A percentile compares a stretch with the other conserved stretches of the same genome.
Conservation (phyloP, 2,888 invertebrate species). For the Vandiemenella viatica region DNA sequence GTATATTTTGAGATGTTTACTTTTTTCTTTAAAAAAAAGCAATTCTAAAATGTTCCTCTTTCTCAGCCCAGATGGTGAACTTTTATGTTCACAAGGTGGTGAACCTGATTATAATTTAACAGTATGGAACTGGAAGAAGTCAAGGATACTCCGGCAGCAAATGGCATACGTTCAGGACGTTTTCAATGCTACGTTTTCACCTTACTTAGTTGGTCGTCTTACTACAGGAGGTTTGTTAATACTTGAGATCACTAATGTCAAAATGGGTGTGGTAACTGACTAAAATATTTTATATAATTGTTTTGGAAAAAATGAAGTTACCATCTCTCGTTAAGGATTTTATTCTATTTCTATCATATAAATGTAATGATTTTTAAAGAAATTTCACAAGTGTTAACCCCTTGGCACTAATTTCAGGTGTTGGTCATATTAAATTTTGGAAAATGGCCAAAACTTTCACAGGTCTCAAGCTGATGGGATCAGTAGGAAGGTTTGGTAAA, state of each 20-base stretch:
- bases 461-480: constrained; percentile 75
- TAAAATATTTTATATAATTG: not conserved
- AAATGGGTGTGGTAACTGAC: too few species aligned
- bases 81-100: constrained; percentile 69
- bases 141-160: constrained; percentile 57
- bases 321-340: not conserved
- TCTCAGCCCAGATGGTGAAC: constrained; percentile 58
- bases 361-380: too few species aligned
- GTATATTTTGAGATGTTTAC: too few species aligned
- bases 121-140: constrained; percentile 74
- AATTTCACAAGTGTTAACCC: too few species aligned
- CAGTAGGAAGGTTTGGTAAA: constrained; percentile 79
- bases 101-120: constrained; percentile 78
- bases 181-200: constrained; percentile 64
- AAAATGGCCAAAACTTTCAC: constrained; percentile 85
- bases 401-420: constrained; percentile 44
- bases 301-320: constrained; percentile 4
- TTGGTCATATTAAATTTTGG: constrained; percentile 80
- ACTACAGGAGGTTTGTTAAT: constrained; percentile 63
- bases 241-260: not conserved
- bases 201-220: constrained; percentile 60
- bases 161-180: constrained; percentile 76
- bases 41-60: constrained; percentile 5
- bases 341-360: not conserved
- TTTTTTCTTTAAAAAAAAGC: too few species aligned